Evolutionary conservation across 2,797 vertebrate genomes (phyloP), one percentile per base, ranked within the genome.

Genomic region (Falco columbarius): DNA sequence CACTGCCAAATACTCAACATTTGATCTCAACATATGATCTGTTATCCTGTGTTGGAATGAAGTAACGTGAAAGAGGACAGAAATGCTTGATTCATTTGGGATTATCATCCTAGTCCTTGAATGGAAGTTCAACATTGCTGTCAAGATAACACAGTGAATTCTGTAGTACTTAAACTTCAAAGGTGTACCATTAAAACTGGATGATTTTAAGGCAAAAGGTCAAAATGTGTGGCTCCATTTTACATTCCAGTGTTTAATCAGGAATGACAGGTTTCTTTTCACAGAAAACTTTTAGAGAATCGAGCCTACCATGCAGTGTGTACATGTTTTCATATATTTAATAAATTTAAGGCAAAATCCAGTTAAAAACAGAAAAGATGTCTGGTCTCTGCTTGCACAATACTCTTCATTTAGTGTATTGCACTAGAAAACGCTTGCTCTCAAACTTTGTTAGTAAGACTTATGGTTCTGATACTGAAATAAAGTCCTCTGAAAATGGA

Each of bases 11-110:
- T 55, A 56, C 23, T 54, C 44, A 63, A 72, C 7, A 30, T 0
- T 0, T 23, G 14, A 44, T 40, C 34, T 54, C 40, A 44, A 72
- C 7, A 27, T 0, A 0, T 21, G 12, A 44, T 46, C 34, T 54
- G 34, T 75, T 63, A 75, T n/a, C 26, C n/a, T 24, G 18, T 24
- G 13, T 24, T 44, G 44, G 40, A 80, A 83, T n/a, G 32, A 86
- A 56, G 30, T 52, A 56, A 54, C 1, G 3, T 4, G 6, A 62
- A n/a, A 81, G 19, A 82, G 38, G 19, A 74, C 24, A 19, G 34
- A 75, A 82, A 21, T 7, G 30, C 16, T 38, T 24, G 19, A 54
- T 71, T n/a, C 2, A 1, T 67, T 54, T 27, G 44, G 32, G 38
- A 65, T 79, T 83, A 49, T 58, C 49, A 79, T 21, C n/a, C 54